These are phyloP conservation scores for Cephalopachus bancanus DNA, from an alignment of 2,797 vertebrate species.

Conservation along the genomic window DNA sequence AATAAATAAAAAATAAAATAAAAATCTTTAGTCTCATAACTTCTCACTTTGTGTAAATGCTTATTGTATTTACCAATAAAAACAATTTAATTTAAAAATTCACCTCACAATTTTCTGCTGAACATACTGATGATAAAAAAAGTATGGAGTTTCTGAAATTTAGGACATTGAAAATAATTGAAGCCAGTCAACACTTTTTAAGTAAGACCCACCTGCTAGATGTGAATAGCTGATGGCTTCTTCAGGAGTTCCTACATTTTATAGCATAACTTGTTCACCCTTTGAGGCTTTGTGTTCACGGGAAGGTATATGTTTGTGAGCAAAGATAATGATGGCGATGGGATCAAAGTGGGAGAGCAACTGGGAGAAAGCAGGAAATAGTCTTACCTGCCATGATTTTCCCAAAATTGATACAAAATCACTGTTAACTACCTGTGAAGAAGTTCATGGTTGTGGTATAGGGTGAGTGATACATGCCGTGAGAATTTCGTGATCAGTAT, in stretches of 20 bases:
- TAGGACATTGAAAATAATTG: constrained; percentile 9
- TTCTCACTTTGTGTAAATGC: neutral
- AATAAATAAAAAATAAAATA: no score
- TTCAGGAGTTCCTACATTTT: neutral
- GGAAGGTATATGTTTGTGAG: neutral
- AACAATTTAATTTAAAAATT: constrained; percentile 22
- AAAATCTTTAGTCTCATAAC: neutral
- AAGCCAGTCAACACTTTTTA: neutral
- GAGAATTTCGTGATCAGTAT: neutral
- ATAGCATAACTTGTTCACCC: neutral
- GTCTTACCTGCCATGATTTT: neutral
- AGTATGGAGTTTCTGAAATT: constrained; percentile 55
- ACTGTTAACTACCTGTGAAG: neutral
- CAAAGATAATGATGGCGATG: neutral
- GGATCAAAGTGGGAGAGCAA: neutral
- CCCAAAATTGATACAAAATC: neutral
- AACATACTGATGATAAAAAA: neutral
- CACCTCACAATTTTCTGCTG: constrained; percentile 21
- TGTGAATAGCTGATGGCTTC: neutral
- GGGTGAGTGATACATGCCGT: neutral
- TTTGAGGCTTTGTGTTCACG: neutral
- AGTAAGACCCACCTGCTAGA: constrained; percentile 30
- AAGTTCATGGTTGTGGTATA: neutral
- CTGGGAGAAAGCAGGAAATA: neutral
- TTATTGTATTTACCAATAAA: constrained; percentile 23